Evolutionary conservation across 2,113 vertebrate species (phyloP), one percentile per base, ranked within the genome.

Genomic region (Oryzias melastigma): DNA sequence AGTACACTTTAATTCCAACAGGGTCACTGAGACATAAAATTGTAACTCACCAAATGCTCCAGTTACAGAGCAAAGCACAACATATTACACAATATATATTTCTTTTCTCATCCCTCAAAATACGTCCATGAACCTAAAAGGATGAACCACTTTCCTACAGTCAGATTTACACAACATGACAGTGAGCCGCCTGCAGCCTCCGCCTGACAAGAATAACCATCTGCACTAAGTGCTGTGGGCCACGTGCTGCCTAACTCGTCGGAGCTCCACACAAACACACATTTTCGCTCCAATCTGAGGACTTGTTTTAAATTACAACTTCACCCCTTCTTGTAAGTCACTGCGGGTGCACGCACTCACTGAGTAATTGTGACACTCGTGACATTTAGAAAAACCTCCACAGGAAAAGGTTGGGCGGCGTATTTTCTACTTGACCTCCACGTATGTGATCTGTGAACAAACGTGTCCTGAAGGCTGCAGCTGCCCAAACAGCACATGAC

Each of bases 131-230:
- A 62, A 71, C 65, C 73, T 76, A 58, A 27, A 54, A 68, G 63
- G 44, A 55, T 14, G 59, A 52, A 53, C 7, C 20, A 2, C 66
- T 65, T 62, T 65, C 44, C 58, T 13, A 13, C 71, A 61, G 66
- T 18, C 57, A 35, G 61, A 78, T 67, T 62, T 75, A 75, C 64
- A 59, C 62, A 67, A 75, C 49, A 76, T 67, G 78, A 80, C 78
- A 82, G 74, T 13, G 25, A 2, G 14, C 16, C 47, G 81, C 78
- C 78, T 62, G 55, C 73, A 80, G 85, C 60, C n/a, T 58, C 46
- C 14, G 58, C 51, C 50, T 44, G 71, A 82, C 74, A 71, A 64
- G 77, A 80, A 81, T 70, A 71, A 68, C 68, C 79, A 78, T 81
- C 75, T 78, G 66, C 41, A 27, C 25, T n/a, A 64, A 67, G 61